phyloP scores from a whole-genome alignment of 1,140 invertebrate genomes.

The Arion vulgaris region DNA sequence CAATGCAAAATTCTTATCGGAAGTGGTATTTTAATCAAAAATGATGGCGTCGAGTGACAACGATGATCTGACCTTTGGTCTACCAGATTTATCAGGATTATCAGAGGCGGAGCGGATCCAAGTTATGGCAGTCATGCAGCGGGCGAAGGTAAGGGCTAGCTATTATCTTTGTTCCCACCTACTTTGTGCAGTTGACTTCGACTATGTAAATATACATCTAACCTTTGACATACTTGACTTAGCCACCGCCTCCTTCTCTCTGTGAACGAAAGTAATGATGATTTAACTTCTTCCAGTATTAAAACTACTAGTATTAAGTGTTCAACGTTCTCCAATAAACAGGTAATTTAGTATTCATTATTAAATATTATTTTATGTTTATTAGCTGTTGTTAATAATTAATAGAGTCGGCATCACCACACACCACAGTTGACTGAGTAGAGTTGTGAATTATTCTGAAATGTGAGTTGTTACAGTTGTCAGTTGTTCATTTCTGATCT shows the following conservation, averaged over 20 bases:
- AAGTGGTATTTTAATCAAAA: neutral
- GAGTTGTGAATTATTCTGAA: too few species aligned
- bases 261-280: too few species aligned
- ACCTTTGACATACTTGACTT: neutral
- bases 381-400: too few species aligned
- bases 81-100: constrained; percentile 63
- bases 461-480: too few species aligned
- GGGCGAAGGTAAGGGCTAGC: constrained; percentile 57
- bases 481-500: too few species aligned
- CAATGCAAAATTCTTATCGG: neutral
- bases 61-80: constrained; percentile 55
- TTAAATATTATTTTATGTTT: too few species aligned
- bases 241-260: neutral
- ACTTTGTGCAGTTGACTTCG: neutral
- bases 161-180: neutral
- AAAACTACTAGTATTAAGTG: too few species aligned
- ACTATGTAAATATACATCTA: neutral
- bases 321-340: too few species aligned
- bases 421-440: too few species aligned
- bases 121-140: constrained; percentile 65
- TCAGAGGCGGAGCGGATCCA: constrained; percentile 63
- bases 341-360: too few species aligned
- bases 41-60: constrained; percentile 47
- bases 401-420: too few species aligned
- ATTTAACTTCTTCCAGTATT: too few species aligned